Evolutionary conservation across 1,140 invertebrate genomes (phyloP).

Genomic region (Drosophila equinoxialis): DNA sequence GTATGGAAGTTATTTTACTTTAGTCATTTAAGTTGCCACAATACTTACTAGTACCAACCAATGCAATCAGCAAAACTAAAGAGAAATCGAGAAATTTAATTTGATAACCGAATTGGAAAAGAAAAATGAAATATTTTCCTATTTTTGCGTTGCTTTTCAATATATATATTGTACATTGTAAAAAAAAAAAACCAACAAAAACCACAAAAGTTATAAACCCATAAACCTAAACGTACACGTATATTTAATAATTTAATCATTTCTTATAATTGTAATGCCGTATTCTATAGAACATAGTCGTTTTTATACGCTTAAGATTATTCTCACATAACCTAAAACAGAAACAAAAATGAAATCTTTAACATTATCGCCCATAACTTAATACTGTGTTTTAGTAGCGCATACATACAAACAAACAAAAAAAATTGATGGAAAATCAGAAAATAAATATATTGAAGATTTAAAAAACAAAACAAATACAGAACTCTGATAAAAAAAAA

Average conservation of each 20-base stretch:
- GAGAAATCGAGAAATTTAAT: constrained; percentile 28
- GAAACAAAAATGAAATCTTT: constrained; percentile 47
- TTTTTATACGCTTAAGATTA: constrained; percentile 78
- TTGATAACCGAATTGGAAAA: constrained; percentile 29
- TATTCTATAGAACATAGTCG: constrained; percentile 68
- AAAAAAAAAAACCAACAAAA: constrained; percentile 35
- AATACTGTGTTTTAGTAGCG: constrained; percentile 67
- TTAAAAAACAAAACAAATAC: constrained; percentile 40
- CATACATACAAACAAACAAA: constrained; percentile 44
- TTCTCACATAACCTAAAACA: constrained; percentile 72
- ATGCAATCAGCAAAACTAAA: constrained; percentile 16
- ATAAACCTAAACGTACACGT: constrained; percentile 62
- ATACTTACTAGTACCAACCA: constrained; percentile 60
- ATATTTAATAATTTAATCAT: constrained; percentile 37
- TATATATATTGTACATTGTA: constrained; percentile 53
- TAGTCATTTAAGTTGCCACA: constrained; percentile 79
- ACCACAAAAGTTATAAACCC: constrained; percentile 22
- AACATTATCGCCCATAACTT: constrained; percentile 66
- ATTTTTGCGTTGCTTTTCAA: constrained; percentile 50
- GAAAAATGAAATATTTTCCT: neutral
- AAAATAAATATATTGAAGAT: constrained; percentile 43
- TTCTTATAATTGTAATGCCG: constrained; percentile 51
- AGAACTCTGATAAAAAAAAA: constrained; percentile 36
- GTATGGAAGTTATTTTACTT: constrained; percentile 58
- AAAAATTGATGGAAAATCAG: constrained; percentile 28